Evolutionary conservation across 2,113 vertebrate species (phyloP).

Genomic region (Bucco capensis): DNA sequence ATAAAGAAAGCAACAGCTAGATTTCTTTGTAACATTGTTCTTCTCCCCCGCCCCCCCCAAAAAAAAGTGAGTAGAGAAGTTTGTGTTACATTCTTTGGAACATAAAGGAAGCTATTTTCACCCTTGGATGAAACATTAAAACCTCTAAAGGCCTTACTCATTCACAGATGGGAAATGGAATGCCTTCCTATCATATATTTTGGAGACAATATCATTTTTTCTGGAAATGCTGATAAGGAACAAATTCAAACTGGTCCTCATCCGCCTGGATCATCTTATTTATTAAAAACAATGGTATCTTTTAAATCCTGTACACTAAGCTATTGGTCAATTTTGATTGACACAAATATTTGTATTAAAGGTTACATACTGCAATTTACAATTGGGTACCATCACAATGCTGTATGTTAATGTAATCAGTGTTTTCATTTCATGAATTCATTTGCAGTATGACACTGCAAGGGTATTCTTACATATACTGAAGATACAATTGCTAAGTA

Average conservation of each 20-base stretch:
- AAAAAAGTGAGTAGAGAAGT: not conserved
- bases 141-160: constrained; percentile 19
- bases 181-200: constrained; percentile 33
- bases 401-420: constrained; percentile 73
- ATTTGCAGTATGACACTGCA: constrained; percentile 63
- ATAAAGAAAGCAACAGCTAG: not conserved
- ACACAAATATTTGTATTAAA: constrained; percentile 72
- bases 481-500: constrained; percentile 45
- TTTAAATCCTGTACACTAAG: constrained; percentile 26
- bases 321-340: constrained; percentile 68
- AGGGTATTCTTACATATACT: constrained; percentile 54
- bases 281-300: constrained; percentile 60
- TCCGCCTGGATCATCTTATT: constrained; percentile 16
- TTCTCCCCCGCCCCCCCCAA: not conserved
- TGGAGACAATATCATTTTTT: constrained; percentile 52
- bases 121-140: constrained; percentile 27
- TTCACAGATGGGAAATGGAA: constrained; percentile 38
- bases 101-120: constrained; percentile 23
- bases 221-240: constrained; percentile 62
- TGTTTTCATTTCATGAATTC: constrained; percentile 65
- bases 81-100: not conserved
- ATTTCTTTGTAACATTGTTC: not conserved
- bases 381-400: constrained; percentile 60
- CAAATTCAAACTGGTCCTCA: constrained; percentile 53
- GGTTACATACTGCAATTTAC: constrained; percentile 64